Conservation (phyloP, 2,113 vertebrate species). For the Engystomops pustulosus region DNA sequence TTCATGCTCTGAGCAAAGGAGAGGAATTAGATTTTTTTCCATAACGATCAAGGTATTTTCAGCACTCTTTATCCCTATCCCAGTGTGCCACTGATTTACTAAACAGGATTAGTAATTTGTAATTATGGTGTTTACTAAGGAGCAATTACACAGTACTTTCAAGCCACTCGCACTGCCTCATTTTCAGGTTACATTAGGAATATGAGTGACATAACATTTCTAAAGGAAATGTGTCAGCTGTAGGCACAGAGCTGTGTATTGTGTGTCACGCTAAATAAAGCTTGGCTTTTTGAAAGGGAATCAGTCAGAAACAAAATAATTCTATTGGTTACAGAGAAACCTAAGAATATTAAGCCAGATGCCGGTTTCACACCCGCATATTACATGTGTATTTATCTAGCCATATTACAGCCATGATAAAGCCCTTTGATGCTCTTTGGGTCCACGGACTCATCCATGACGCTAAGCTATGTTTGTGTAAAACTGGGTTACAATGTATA, state of each 20-base stretch:
- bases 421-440: too few relatives aligned
- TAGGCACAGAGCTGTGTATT: slow-evolving; percentile 31
- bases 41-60: not conserved
- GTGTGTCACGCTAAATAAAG: slow-evolving; percentile 22
- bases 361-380: not conserved
- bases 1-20: not conserved
- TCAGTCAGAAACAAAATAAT: not conserved
- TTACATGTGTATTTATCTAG: not conserved
- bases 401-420: too few relatives aligned
- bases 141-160: slow-evolving; percentile 43
- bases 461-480: too few relatives aligned
- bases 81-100: slow-evolving; percentile 29
- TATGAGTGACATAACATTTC: slow-evolving; percentile 29
- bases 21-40: not conserved
- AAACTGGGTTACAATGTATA: too few relatives aligned
- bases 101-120: slow-evolving; percentile 47
- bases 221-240: slow-evolving; percentile 39
- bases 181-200: slow-evolving; percentile 18
- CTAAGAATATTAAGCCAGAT: not conserved
- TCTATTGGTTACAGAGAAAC: not conserved
- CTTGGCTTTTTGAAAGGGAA: slow-evolving; percentile 15
- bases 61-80: slow-evolving; percentile 15
- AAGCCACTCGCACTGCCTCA: not conserved
- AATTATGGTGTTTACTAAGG: slow-evolving; percentile 22
- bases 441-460: too few relatives aligned